Percentiles rank a stretch among this genome's conserved stretches.
Evolutionary conservation across 1,140 invertebrate species (phyloP).

Genomic region (Sinonovacula constricta): DNA sequence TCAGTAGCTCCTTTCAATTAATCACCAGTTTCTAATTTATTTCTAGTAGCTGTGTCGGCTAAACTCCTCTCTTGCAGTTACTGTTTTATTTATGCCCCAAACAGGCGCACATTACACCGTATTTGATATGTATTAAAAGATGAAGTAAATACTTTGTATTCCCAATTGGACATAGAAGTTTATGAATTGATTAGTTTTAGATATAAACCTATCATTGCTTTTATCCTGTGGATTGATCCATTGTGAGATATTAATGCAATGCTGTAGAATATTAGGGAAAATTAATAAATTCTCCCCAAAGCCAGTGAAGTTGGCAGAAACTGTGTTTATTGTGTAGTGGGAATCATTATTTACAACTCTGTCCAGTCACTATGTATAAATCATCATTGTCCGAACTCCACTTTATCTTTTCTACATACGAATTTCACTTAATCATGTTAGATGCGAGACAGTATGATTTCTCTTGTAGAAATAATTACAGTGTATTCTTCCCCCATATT

Average conservation of each 20-base stretch:
- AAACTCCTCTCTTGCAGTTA: no score
- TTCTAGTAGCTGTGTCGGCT: no score
- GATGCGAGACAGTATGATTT: constrained; percentile 35
- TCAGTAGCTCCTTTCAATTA: no score
- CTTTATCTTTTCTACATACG: constrained; percentile 26
- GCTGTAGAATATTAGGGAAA: constrained; percentile 11
- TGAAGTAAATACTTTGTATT: no score
- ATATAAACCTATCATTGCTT: background rate
- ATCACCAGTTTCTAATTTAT: no score
- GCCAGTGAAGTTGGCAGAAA: constrained; percentile 36
- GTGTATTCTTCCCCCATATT: constrained; percentile 47
- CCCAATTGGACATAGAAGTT: background rate
- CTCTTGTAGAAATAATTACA: constrained; percentile 47
- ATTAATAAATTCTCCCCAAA: constrained; percentile 32
- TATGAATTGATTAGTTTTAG: background rate
- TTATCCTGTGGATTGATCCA: background rate
- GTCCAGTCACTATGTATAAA: constrained; percentile 30
- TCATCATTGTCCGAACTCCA: constrained; percentile 42
- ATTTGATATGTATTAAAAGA: no score
- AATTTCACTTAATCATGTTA: constrained; percentile 31
- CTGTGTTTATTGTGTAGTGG: constrained; percentile 42
- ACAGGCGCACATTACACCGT: no score
- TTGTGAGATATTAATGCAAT: background rate
- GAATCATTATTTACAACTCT: constrained; percentile 41
- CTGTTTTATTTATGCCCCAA: no score